Conservation (phyloP, 2,888 invertebrate genomes). For the Harpalus rubripes region DNA sequence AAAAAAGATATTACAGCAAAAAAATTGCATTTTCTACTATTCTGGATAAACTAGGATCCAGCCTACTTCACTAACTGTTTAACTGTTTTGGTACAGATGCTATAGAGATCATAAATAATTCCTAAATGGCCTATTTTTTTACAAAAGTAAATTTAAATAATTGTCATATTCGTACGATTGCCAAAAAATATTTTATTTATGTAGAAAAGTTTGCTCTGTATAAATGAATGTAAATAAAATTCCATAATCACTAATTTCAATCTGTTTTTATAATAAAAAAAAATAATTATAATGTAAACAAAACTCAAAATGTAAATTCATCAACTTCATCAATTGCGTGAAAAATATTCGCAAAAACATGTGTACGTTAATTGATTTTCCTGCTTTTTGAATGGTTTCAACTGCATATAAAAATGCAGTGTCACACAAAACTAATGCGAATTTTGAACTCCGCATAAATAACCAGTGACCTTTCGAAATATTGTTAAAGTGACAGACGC, state of each 20-base stretch:
- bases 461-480: constrained; percentile 21
- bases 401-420: constrained; percentile 32
- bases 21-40: too few species aligned
- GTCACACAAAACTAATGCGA: neutral
- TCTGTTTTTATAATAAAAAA: neutral
- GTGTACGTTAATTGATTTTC: constrained; percentile 2
- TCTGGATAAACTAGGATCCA: too few species aligned
- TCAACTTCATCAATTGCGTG: neutral
- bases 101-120: too few species aligned
- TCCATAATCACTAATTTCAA: neutral
- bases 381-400: constrained; percentile 14
- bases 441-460: constrained; percentile 26
- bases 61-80: too few species aligned
- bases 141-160: too few species aligned
- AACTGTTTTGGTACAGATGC: too few species aligned
- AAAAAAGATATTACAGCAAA: too few species aligned
- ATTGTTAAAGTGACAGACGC: constrained; percentile 30
- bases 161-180: too few species aligned
- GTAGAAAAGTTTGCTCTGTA: neutral
- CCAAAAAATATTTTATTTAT: neutral
- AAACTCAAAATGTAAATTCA: neutral
- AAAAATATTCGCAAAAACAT: neutral
- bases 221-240: neutral
- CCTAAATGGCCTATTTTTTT: too few species aligned
- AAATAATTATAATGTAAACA: neutral